These are phyloP conservation scores for Acrobasis consociella DNA, from an alignment of 2,888 invertebrate genomes.

Conservation along the genomic window DNA sequence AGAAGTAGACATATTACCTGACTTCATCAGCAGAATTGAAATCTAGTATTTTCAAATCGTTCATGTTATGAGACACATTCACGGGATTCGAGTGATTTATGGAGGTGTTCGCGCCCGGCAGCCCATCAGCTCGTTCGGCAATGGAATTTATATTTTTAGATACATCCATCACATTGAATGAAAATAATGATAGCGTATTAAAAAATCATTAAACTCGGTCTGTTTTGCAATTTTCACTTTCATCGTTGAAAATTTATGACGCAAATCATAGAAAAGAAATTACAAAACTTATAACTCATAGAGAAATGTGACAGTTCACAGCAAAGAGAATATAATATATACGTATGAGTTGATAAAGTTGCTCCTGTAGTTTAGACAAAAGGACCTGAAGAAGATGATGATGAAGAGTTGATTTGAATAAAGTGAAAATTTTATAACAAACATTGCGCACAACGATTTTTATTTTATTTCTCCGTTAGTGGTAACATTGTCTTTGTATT, in stretches of 20 bases:
- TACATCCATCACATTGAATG: not conserved
- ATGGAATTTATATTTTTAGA: not conserved
- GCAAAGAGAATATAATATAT: no score
- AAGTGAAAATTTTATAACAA: no score
- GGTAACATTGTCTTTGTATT: no score
- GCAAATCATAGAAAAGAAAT: not conserved
- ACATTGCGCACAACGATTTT: no score
- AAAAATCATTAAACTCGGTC: not conserved
- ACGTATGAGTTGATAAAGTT: no score
- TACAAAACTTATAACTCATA: not conserved
- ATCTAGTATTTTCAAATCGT: conserved; percentile 18
- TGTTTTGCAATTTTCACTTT: no score
- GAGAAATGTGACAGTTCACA: not conserved
- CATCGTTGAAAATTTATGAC: not conserved
- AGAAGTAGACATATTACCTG: no score
- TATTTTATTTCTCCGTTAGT: no score
- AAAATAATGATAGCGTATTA: not conserved
- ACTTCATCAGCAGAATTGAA: conserved; percentile 30
- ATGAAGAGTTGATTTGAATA: no score
- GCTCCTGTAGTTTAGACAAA: no score
- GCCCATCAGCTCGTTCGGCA: not conserved
- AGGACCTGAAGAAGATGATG: no score
- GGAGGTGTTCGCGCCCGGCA: not conserved
- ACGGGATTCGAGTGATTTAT: not conserved
- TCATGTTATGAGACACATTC: not conserved